Percentiles rank a stretch among this genome's conserved stretches.
phyloP scores from a whole-genome alignment of 2,797 vertebrate genomes.

The Odontamblyopus rebecca region DNA sequence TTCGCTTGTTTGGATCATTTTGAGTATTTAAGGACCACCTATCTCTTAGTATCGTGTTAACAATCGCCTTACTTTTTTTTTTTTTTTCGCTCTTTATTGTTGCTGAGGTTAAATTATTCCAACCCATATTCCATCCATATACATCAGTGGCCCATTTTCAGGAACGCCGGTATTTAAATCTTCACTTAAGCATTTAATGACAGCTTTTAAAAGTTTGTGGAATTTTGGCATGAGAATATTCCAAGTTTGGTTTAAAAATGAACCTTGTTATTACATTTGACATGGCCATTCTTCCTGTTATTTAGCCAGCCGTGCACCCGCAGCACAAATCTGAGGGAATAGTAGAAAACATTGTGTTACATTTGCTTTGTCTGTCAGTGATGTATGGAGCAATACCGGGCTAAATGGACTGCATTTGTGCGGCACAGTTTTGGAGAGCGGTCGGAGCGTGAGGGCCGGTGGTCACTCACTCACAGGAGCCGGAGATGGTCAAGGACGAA shows the following conservation, averaged over 20 bases:
- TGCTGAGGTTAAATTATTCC: background rate
- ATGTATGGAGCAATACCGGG: conserved; percentile 5
- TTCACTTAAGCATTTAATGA: background rate
- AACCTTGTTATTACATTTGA: conserved; percentile 9
- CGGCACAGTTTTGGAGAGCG: conserved; percentile 4
- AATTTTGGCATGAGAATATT: background rate
- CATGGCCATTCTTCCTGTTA: conserved; percentile 2
- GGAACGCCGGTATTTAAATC: background rate
- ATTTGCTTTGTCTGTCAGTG: conserved; percentile 8
- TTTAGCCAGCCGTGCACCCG: background rate
- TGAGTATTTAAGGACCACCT: too few relatives aligned
- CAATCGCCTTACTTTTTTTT: too few relatives aligned
- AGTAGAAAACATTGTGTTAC: conserved; percentile 3
- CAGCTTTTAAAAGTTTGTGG: background rate
- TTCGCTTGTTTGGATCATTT: too few relatives aligned
- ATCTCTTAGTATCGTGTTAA: too few relatives aligned
- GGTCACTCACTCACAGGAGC: conserved; percentile 9
- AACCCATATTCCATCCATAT: background rate
- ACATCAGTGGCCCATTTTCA: background rate
- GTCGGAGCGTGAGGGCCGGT: background rate
- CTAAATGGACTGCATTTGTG: conserved; percentile 17
- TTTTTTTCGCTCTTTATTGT: background rate
- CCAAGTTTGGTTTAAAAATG: conserved; percentile 11
- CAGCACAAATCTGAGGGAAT: background rate
- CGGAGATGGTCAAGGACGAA: background rate